These are phyloP conservation scores for Syngnathus floridae DNA, from an alignment of 2,113 vertebrate genomes.

Conservation along the genomic window DNA sequence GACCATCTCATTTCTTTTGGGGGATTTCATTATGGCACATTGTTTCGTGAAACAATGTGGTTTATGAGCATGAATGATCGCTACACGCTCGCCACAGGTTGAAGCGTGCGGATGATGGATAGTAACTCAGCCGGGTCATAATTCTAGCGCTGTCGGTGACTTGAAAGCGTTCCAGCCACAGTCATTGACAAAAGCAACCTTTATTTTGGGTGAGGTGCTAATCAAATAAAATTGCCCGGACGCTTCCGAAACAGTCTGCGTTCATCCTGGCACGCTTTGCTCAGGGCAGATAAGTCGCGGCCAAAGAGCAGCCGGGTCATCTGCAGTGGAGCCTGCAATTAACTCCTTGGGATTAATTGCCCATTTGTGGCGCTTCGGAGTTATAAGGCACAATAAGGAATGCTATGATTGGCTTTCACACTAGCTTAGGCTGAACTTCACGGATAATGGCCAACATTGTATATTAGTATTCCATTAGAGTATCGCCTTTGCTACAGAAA, in stretches of 20 bases:
- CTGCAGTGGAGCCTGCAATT: conserved; percentile 56
- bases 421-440: conserved; percentile 50
- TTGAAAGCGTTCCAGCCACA: conserved; percentile 17
- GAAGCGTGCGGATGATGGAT: conserved; percentile 50
- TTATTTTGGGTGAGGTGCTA: conserved; percentile 20
- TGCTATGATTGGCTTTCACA: conserved; percentile 58
- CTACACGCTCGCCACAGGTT: conserved; percentile 41
- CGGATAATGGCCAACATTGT: conserved; percentile 50
- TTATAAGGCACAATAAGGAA: conserved; percentile 40
- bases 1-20: conserved; percentile 12
- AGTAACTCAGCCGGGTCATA: conserved; percentile 34
- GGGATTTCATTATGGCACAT: conserved; percentile 18
- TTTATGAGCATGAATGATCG: conserved; percentile 39
- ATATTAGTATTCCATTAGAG: conserved; percentile 57
- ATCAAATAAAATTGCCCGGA: conserved; percentile 19
- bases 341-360: conserved; percentile 54
- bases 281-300: conserved; percentile 17
- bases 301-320: conserved; percentile 45
- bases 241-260: conserved; percentile 2
- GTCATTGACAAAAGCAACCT: not conserved
- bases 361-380: conserved; percentile 45
- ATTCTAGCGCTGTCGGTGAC: conserved; percentile 23
- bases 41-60: conserved; percentile 37
- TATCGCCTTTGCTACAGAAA: conserved; percentile 12
- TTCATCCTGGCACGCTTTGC: conserved; percentile 23